Evolutionary conservation across 2,888 invertebrate species (phyloP).

Genomic region (Drepanosiphum platanoidis): DNA sequence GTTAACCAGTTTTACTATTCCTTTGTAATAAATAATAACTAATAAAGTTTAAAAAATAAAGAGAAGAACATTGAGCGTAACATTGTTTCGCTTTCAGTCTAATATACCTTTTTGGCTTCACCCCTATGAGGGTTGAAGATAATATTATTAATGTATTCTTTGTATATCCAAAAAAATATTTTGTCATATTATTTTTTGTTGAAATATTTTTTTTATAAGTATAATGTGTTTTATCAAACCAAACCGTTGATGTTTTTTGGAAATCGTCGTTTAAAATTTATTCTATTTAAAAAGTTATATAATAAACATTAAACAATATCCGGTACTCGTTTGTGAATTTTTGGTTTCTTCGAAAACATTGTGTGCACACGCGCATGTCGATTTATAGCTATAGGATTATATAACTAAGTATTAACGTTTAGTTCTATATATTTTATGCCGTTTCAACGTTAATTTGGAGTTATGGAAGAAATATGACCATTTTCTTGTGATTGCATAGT

Average conservation of each 20-base stretch:
- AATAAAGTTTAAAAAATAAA: too few relatives aligned
- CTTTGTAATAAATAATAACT: too few relatives aligned
- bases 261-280: background rate
- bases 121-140: too few relatives aligned
- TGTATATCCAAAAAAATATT: too few relatives aligned
- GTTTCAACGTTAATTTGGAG: conserved; percentile 13
- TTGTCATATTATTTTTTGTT: background rate
- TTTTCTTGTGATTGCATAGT: background rate
- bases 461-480: background rate
- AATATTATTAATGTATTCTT: too few relatives aligned
- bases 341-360: background rate
- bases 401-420: background rate
- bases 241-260: background rate
- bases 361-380: background rate
- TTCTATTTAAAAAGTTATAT: background rate
- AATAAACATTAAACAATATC: background rate
- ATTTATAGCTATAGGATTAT: background rate
- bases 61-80: too few relatives aligned
- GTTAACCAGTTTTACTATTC: too few relatives aligned
- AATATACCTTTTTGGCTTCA: too few relatives aligned
- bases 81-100: too few relatives aligned
- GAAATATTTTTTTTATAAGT: background rate
- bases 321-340: background rate
- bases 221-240: background rate
- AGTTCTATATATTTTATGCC: conserved; percentile 23